Conservation (phyloP, 2,797 vertebrate genomes). For the Sparidentex hasta region DNA sequence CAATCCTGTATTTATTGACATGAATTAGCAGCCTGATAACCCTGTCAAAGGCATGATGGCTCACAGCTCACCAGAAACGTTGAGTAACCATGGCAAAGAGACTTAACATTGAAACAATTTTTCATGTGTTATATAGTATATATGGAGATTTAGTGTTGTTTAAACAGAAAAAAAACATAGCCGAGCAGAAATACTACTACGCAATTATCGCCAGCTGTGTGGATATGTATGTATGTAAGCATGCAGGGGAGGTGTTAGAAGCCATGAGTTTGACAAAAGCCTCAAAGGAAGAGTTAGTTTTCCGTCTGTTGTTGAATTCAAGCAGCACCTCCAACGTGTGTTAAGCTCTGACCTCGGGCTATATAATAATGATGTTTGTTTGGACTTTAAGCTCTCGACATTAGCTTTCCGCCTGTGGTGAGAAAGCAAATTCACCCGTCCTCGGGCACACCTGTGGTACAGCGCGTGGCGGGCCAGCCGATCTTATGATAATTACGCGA, state of each 20-base stretch:
- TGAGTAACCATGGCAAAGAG: slow-evolving; percentile 3
- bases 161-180: too few species aligned
- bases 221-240: too few species aligned
- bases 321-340: slow-evolving; percentile 56
- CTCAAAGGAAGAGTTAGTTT: slow-evolving; percentile 31
- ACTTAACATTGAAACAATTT: neutral
- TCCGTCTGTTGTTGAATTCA: slow-evolving; percentile 53
- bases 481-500: slow-evolving; percentile 70
- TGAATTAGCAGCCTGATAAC: slow-evolving; percentile 19
- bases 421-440: slow-evolving; percentile 53
- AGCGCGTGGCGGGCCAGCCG: slow-evolving; percentile 52
- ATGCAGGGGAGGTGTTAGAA: neutral
- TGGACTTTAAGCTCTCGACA: slow-evolving; percentile 59
- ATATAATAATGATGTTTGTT: slow-evolving; percentile 75
- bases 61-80: slow-evolving; percentile 1
- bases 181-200: too few species aligned
- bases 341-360: slow-evolving; percentile 65
- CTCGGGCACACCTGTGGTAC: slow-evolving; percentile 67
- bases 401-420: slow-evolving; percentile 50
- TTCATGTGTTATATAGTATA: too few species aligned
- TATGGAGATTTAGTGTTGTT: too few species aligned
- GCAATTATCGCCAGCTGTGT: too few species aligned
- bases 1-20: neutral
- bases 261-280: slow-evolving; percentile 10
- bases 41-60: neutral